These are phyloP conservation scores for Sclerurus mexicanus DNA, from an alignment of 2,113 vertebrate genomes.

Conservation along the genomic window DNA sequence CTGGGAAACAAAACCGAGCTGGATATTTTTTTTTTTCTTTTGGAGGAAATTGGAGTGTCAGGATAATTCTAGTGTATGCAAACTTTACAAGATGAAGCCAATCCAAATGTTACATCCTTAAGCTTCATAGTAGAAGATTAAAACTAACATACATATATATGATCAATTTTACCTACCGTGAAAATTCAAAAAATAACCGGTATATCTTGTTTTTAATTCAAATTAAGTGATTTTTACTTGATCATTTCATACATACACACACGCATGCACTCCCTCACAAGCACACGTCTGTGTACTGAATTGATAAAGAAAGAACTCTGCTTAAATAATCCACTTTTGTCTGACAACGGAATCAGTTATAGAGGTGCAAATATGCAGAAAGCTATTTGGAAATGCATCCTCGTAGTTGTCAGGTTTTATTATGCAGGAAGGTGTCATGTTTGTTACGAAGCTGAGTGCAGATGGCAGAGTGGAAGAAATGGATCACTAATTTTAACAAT, in stretches of 20 bases:
- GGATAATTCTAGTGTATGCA: conserved; percentile 72
- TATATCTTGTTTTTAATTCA: conserved; percentile 64
- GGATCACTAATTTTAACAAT: conserved; percentile 99
- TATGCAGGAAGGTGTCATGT: conserved; percentile 99
- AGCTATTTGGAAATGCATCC: conserved; percentile 99
- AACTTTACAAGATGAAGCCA: conserved; percentile 71
- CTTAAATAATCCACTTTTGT: conserved; percentile 99
- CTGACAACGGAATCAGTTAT: conserved; percentile 96
- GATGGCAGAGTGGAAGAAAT: conserved; percentile 99
- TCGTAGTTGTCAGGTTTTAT: conserved; percentile 99
- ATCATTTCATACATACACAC: conserved; percentile 59
- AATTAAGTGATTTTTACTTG: conserved; percentile 68
- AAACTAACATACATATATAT: background rate
- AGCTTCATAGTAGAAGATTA: conserved; percentile 21
- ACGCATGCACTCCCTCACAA: background rate
- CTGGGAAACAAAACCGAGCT: conserved; percentile 71
- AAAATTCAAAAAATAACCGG: conserved; percentile 20
- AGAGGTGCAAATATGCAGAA: conserved; percentile 99
- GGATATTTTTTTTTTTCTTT: conserved; percentile 44
- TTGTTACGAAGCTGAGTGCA: conserved; percentile 99
- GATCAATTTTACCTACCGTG: background rate
- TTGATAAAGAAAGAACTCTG: conserved; percentile 86
- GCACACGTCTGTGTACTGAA: conserved; percentile 72
- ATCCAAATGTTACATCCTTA: conserved; percentile 40
- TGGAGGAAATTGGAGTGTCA: conserved; percentile 72